Evolutionary conservation across 2,888 invertebrate genomes (phyloP).

Genomic region (Eurytoma californica): DNA sequence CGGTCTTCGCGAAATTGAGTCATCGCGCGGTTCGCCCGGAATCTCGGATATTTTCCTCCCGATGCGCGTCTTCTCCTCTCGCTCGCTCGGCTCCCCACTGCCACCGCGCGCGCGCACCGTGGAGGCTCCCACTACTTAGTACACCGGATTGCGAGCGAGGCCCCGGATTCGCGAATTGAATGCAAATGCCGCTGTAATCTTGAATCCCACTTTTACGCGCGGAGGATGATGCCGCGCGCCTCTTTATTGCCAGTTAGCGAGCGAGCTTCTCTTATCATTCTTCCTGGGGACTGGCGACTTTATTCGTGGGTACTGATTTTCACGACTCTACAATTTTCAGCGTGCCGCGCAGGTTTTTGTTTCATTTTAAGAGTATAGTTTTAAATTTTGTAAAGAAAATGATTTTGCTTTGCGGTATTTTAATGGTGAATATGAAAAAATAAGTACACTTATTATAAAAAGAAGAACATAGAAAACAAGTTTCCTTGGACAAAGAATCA

Average conservation of each 20-base stretch:
- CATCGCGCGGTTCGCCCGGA: slow-evolving; percentile 75
- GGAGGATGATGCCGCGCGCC: not conserved
- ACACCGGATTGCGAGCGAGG: slow-evolving; percentile 7
- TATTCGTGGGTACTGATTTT: too few relatives aligned
- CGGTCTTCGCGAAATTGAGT: slow-evolving; percentile 75
- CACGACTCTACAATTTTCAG: too few relatives aligned
- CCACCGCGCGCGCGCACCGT: not conserved
- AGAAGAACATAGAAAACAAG: not conserved
- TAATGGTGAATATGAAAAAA: too few relatives aligned
- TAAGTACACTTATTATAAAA: not conserved
- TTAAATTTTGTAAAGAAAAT: too few relatives aligned
- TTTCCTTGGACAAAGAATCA: not conserved
- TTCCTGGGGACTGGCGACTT: not conserved
- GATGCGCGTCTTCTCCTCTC: slow-evolving; percentile 75
- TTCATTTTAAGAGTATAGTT: not conserved
- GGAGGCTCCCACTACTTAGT: slow-evolving; percentile 1
- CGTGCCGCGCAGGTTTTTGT: too few relatives aligned
- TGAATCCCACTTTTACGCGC: slow-evolving; percentile 9
- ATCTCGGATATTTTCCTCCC: slow-evolving; percentile 75
- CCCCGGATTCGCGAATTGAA: slow-evolving; percentile 45
- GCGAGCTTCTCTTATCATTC: not conserved
- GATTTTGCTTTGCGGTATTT: not conserved
- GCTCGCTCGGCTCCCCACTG: not conserved
- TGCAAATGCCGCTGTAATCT: slow-evolving; percentile 50
- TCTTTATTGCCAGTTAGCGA: slow-evolving; percentile 23